A percentile compares a stretch with the other conserved stretches of the same genome.
Evolutionary conservation across 1,140 invertebrate genomes (phyloP).

Genomic region (Caligus rogercresseyi): DNA sequence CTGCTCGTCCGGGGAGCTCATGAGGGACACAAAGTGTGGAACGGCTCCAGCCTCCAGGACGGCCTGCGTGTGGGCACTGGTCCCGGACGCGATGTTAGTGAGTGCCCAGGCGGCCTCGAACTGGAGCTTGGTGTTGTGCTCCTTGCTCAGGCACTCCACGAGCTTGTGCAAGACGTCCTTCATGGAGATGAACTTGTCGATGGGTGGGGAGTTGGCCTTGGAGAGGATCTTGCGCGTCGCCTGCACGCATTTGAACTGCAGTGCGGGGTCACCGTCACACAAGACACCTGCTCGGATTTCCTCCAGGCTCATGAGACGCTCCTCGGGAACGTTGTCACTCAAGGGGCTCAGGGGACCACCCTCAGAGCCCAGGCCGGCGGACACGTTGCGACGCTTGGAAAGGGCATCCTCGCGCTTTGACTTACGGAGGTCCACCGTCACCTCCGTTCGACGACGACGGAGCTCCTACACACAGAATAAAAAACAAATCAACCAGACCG

Average conservation of each 20-base stretch:
- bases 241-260: constrained; percentile 45
- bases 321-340: constrained; percentile 14
- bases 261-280: constrained; percentile 38
- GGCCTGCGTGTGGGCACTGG: constrained; percentile 65
- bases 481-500: background rate
- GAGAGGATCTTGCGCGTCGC: constrained; percentile 74
- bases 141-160: constrained; percentile 13
- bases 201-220: constrained; percentile 78
- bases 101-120: constrained; percentile 96
- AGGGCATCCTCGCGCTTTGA: constrained; percentile 85
- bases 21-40: constrained; percentile 19
- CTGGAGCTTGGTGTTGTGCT: constrained; percentile 56
- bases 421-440: constrained; percentile 75
- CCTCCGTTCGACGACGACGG: constrained; percentile 63
- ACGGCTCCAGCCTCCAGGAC: constrained; percentile 43
- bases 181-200: constrained; percentile 64
- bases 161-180: constrained; percentile 54
- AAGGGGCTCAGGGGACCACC: constrained; percentile 36
- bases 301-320: constrained; percentile 22
- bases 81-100: constrained; percentile 94
- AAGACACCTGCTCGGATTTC: constrained; percentile 36
- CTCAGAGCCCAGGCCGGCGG: constrained; percentile 29
- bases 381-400: constrained; percentile 77
- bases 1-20: constrained; percentile 36
- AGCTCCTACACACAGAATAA: constrained; percentile 43